Conservation (phyloP, 2,797 vertebrate genomes). For the Neopelma chrysocephalum region DNA sequence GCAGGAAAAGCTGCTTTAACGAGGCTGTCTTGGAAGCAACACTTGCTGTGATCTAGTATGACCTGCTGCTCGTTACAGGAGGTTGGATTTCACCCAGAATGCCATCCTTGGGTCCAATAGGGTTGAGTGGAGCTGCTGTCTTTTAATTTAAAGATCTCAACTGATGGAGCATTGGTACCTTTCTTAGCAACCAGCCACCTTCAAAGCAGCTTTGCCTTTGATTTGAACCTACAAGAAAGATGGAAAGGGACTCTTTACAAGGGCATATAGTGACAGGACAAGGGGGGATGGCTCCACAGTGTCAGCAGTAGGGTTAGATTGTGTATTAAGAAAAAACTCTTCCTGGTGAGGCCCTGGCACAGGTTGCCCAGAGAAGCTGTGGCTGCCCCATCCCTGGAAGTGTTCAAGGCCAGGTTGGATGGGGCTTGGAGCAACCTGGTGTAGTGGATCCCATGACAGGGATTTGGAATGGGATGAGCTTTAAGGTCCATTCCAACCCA, state of each 20-base stretch:
- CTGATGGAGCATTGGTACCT: not conserved
- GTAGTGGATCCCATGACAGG: too few relatives aligned
- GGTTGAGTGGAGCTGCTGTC: fast-evolving
- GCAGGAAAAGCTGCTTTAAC: not conserved
- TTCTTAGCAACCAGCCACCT: not conserved
- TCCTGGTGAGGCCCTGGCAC: not conserved
- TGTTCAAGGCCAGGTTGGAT: not conserved
- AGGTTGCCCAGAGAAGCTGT: not conserved
- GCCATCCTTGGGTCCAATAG: not conserved
- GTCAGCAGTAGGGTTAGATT: not conserved
- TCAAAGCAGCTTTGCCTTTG: not conserved
- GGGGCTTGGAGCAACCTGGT: not conserved
- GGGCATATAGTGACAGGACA: not conserved
- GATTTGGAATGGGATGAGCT: not conserved
- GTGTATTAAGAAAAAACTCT: not conserved
- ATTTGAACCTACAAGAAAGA: not conserved
- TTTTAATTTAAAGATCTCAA: not conserved
- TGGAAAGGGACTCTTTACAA: not conserved
- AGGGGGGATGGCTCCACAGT: not conserved
- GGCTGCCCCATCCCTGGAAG: not conserved
- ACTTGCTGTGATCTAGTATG: not conserved
- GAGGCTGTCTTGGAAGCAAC: fast-evolving
- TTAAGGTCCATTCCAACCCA: not conserved
- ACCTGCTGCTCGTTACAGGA: not conserved
- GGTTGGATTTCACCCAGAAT: not conserved